Evolutionary conservation across 2,888 invertebrate genomes (phyloP).

Genomic region (Hetaerina titia): DNA sequence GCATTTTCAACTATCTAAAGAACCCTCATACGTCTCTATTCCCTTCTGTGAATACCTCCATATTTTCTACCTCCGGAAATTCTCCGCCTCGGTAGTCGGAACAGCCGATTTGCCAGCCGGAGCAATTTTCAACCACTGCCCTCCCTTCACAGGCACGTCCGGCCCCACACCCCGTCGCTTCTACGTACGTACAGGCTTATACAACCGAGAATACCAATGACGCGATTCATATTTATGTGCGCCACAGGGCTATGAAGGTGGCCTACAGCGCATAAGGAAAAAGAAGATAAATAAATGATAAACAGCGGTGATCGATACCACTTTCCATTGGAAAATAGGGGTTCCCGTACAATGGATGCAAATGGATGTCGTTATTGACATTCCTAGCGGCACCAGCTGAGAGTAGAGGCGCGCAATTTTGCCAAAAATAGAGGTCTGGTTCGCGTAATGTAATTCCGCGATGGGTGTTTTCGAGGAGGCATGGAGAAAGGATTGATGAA

Average conservation of each 20-base stretch:
- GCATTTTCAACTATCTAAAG: too few relatives aligned
- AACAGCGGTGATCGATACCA: conserved; percentile 19
- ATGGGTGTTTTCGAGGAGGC: background rate
- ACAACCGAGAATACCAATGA: background rate
- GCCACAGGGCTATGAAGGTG: background rate
- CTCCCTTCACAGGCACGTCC: background rate
- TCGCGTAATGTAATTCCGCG: background rate
- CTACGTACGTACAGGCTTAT: too few relatives aligned
- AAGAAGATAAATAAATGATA: background rate
- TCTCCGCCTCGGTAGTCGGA: background rate
- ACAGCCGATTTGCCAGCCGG: background rate
- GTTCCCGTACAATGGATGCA: background rate
- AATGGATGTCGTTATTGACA: conserved; percentile 30
- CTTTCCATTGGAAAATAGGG: background rate
- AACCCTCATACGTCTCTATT: background rate
- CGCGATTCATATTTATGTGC: conserved; percentile 39
- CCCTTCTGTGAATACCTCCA: background rate
- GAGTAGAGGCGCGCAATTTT: background rate
- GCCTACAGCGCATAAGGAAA: background rate
- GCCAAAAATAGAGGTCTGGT: background rate
- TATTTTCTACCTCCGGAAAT: background rate
- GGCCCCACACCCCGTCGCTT: background rate
- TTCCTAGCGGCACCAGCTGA: background rate
- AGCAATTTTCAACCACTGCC: background rate
- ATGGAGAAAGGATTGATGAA: background rate